Evolutionary conservation across 2,888 invertebrate species (phyloP).

Genomic region (Chrysomela aeneicollis): DNA sequence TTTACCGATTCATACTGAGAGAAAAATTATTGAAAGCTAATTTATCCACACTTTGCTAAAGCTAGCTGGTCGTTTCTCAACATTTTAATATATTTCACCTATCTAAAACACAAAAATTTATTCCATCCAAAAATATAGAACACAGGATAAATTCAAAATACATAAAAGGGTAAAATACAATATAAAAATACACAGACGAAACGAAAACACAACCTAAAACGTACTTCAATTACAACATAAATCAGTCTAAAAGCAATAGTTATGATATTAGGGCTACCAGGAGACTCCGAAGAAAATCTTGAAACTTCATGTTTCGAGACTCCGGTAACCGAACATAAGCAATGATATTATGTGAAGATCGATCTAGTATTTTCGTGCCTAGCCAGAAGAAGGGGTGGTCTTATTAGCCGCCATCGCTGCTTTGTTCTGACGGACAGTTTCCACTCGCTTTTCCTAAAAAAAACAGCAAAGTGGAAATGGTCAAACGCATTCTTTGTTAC

Average conservation of each 20-base stretch:
- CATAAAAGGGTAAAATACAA: conserved; percentile 30
- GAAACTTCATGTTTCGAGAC: conserved; percentile 24
- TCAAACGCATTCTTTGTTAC: neutral
- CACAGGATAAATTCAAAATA: conserved; percentile 34
- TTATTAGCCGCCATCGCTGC: conserved; percentile 71
- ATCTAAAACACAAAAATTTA: conserved; percentile 32
- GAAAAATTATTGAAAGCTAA: conserved; percentile 43
- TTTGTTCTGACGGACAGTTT: conserved; percentile 91
- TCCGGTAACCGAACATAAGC: conserved; percentile 43
- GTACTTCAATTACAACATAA: conserved; percentile 36
- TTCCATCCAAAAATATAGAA: conserved; percentile 25
- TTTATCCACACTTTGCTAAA: conserved; percentile 53
- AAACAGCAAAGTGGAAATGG: neutral
- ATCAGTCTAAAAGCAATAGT: conserved; percentile 50
- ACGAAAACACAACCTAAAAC: conserved; percentile 31
- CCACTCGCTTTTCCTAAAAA: conserved; percentile 86
- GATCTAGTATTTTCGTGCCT: conserved; percentile 50
- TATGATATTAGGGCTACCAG: conserved; percentile 24
- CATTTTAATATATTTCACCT: conserved; percentile 38
- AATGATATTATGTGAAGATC: conserved; percentile 44
- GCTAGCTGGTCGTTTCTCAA: conserved; percentile 57
- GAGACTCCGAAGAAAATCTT: conserved; percentile 15
- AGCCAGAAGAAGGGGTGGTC: conserved; percentile 73
- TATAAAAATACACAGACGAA: conserved; percentile 26
- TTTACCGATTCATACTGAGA: conserved; percentile 32